These are phyloP conservation scores for Zootermopsis nevadensis DNA, from an alignment of 2,888 invertebrate genomes.

Conservation along the genomic window DNA sequence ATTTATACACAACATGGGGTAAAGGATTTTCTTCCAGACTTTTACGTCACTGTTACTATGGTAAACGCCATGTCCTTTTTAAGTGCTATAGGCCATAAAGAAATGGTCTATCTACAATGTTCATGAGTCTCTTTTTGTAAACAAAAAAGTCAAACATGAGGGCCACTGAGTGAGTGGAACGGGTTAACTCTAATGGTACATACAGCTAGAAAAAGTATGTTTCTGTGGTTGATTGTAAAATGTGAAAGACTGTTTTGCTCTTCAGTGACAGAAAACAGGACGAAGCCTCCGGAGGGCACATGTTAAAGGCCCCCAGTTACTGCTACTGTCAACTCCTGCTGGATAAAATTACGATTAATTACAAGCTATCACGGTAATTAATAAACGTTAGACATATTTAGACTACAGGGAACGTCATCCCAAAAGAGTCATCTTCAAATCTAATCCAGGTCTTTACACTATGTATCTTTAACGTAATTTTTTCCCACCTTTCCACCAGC, in stretches of 20 bases:
- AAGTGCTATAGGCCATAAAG: slow-evolving; percentile 32
- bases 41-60: slow-evolving; percentile 18
- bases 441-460: too few relatives aligned
- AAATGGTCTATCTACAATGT: slow-evolving; percentile 1
- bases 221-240: background rate
- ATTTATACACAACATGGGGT: slow-evolving; percentile 23
- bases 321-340: background rate
- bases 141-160: slow-evolving; percentile 11
- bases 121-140: background rate
- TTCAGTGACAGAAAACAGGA: background rate
- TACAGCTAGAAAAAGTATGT: background rate
- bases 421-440: too few relatives aligned
- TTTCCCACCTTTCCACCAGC: too few relatives aligned
- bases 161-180: background rate
- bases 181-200: slow-evolving; percentile 10
- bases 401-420: too few relatives aligned
- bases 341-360: background rate
- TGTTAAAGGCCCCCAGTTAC: too few relatives aligned
- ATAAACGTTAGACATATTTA: too few relatives aligned
- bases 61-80: slow-evolving; percentile 30
- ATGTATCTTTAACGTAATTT: too few relatives aligned
- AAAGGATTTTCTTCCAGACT: slow-evolving; percentile 15
- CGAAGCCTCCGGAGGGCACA: background rate
- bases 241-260: slow-evolving; percentile 12
- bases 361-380: too few relatives aligned